A percentile compares a stretch with the other conserved stretches of the same genome.
phyloP scores from a whole-genome alignment of 2,797 vertebrate species.

The Microchirus variegatus region DNA sequence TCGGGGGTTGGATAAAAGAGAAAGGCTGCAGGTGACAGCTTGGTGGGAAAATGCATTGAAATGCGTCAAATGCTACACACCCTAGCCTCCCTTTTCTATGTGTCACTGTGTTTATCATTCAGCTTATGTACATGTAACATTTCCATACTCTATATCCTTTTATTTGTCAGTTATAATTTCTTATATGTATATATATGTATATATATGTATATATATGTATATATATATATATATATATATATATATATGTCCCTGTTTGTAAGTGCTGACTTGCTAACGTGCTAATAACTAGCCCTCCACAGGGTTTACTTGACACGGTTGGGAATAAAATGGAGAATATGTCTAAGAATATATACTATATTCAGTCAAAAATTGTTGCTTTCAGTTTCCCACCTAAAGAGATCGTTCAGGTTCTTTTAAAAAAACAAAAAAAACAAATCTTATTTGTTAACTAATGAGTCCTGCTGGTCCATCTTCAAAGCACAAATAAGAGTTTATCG shows the following conservation, averaged over 20 bases:
- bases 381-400: conserved; percentile 46
- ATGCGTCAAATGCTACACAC: conserved; percentile 31
- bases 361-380: conserved; percentile 41
- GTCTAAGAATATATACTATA: conserved; percentile 52
- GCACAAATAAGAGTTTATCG: conserved; percentile 17
- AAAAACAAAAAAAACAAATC: too few species aligned
- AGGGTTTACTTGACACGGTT: conserved; percentile 43
- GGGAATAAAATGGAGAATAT: conserved; percentile 36
- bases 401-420: conserved; percentile 41
- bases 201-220: neutral
- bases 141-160: too few species aligned
- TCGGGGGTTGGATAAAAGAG: conserved; percentile 26
- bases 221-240: neutral
- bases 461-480: conserved; percentile 48
- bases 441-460: conserved; percentile 49
- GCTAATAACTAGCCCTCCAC: conserved; percentile 33
- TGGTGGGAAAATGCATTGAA: conserved; percentile 31
- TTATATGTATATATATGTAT: too few species aligned
- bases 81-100: conserved; percentile 21
- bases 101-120: conserved; percentile 25
- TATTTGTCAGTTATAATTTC: neutral
- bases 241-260: conserved; percentile 23
- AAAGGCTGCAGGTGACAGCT: conserved; percentile 43
- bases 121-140: conserved; percentile 36
- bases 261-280: conserved; percentile 38